Evolutionary conservation across 2,797 vertebrate genomes (phyloP).

Genomic region (Sebastes vulpes): DNA sequence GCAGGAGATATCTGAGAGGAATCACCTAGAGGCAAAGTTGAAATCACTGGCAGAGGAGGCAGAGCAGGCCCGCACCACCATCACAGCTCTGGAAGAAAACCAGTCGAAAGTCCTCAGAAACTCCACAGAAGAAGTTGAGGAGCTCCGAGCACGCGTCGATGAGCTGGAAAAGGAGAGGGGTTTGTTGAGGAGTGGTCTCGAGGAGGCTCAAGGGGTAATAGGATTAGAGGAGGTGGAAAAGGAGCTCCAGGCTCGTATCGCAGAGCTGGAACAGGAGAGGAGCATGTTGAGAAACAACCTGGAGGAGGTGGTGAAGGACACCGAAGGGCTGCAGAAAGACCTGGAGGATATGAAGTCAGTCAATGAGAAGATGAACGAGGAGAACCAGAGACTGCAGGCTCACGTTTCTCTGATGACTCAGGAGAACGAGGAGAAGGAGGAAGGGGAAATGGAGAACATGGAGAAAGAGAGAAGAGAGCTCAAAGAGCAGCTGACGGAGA

Average conservation of each 20-base stretch:
- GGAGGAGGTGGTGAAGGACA: slow-evolving; percentile 86
- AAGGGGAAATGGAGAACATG: slow-evolving; percentile 39
- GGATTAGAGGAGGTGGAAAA: slow-evolving; percentile 70
- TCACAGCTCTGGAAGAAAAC: slow-evolving; percentile 78
- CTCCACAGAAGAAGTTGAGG: slow-evolving; percentile 78
- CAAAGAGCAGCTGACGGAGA: slow-evolving; percentile 85
- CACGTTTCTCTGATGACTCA: slow-evolving; percentile 75
- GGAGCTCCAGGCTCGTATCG: slow-evolving; percentile 84
- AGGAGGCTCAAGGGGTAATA: slow-evolving; percentile 58
- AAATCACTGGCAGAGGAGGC: slow-evolving; percentile 77
- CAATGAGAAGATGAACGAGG: slow-evolving; percentile 85
- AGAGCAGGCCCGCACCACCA: slow-evolving; percentile 57
- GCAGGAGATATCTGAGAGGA: slow-evolving; percentile 76
- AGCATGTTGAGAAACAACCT: slow-evolving; percentile 84
- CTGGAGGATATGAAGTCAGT: slow-evolving; percentile 87
- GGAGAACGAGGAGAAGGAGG: slow-evolving; percentile 75
- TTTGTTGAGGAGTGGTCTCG: slow-evolving; percentile 80
- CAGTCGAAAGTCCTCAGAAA: slow-evolving; percentile 39
- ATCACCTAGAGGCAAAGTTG: slow-evolving; percentile 71
- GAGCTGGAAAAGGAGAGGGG: slow-evolving; percentile 78
- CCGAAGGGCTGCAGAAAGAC: slow-evolving; percentile 87
- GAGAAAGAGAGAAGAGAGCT: slow-evolving; percentile 78
- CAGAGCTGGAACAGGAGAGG: slow-evolving; percentile 87
- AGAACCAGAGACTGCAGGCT: slow-evolving; percentile 87
- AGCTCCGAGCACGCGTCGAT: slow-evolving; percentile 73